Evolutionary conservation across 2,113 vertebrate genomes (phyloP).

Genomic region (Nicator chloris): DNA sequence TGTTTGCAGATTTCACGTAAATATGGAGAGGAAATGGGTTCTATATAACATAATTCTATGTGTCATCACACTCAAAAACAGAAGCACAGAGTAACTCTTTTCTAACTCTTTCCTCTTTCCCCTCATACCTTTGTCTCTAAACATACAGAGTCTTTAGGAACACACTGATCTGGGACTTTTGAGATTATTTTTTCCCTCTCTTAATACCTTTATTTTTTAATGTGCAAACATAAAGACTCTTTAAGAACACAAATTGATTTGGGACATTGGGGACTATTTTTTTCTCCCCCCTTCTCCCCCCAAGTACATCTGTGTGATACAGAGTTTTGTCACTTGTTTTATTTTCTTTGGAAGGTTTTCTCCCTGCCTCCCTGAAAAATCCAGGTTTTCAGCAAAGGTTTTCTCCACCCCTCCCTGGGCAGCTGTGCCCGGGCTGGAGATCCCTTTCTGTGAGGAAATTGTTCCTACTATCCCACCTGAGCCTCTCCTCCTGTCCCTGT

Average conservation of each 20-base stretch:
- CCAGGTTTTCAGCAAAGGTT: background rate
- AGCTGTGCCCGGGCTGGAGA: background rate
- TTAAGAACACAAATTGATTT: background rate
- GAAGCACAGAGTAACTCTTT: background rate
- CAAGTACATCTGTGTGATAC: background rate
- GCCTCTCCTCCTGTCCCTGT: background rate
- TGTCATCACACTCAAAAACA: background rate
- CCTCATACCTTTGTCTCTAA: background rate
- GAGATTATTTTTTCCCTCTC: too few relatives aligned
- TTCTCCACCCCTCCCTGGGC: background rate
- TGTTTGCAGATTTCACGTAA: slow-evolving; percentile 42
- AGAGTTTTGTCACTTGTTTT: background rate
- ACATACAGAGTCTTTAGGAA: background rate
- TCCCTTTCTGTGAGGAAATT: background rate
- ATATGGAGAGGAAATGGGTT: slow-evolving; percentile 10
- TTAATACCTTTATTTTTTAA: background rate
- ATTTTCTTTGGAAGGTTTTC: background rate
- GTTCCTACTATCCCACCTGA: background rate
- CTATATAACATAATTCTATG: background rate
- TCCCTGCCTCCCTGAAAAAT: background rate
- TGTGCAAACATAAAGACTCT: background rate
- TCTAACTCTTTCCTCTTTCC: background rate
- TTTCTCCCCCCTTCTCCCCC: accelerated
- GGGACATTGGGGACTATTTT: background rate
- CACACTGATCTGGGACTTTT: background rate